Base-by-base conservation (phyloP, 2,888 invertebrate genomes). In the Dicranocentrus wangi region DNA sequence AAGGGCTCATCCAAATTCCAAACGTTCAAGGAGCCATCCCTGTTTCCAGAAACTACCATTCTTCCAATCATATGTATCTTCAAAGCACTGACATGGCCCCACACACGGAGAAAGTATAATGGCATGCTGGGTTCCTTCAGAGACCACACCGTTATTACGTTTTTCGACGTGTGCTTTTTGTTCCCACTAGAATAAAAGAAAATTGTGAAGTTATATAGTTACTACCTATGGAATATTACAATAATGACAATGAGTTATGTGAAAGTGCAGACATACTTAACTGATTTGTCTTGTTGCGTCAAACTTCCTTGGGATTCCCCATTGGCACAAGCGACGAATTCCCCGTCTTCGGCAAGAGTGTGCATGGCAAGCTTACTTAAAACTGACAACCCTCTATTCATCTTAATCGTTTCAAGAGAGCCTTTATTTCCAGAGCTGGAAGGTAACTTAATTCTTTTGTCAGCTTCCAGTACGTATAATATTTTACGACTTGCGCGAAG, bases 71-170 rank as follows among this genome's bases (percentile, higher is more conserved):
- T 72, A 39, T 84, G 66, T 8, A 86, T 27, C 75, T 77, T 75
- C 1, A 86, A 32, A 2, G 75, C 78, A 28, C 80, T 85, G 8
- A 86, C 85, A 17, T 85, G 80, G 1, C 84, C 84, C 85, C 85
- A 86, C n/a, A 85, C 85, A 0, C 86, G 82, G 2, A 86, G 82
- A 61, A 84, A 86, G 42, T 81, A 82, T 15, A 83, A 43, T 0
- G 86, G 86, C 73, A 83, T 81, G 47, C 84, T 85, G 0, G 86
- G 86, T 58, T 86, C 86, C 65, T 85, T 84, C 19, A 85, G n/a
- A 21, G 83, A 80, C 86, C 86, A 86, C 13, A 86, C 75, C 0
- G 85, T 86, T 0, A 86, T 72, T 23, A 86, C 61, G 66, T 84
- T 85, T 60, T 85, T 85, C 0, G 85, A 84, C 10, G 84, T 68